Evolutionary conservation across 2,888 invertebrate species (phyloP), one percentile per base, ranked within the genome.

Genomic region (Diarsia dahlii): DNA sequence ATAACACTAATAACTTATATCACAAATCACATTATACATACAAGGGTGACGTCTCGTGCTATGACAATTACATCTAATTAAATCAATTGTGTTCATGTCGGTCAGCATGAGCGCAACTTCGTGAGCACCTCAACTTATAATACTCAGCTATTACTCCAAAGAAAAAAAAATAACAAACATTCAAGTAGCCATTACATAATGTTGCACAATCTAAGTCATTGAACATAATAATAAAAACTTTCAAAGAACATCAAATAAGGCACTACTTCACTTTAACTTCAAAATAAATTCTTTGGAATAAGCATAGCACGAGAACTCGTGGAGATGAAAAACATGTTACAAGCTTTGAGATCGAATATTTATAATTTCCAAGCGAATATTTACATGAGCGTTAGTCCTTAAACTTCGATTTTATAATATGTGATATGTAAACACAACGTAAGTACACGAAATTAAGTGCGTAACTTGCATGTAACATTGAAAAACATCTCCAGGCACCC

Each of bases 1-100:
- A 92, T 93, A 92, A 90, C 91, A 90, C 91, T 92, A 92, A 92
- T 91, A 93, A 94, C 91, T 93, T 94, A 94, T 94, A 96, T 95
- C 95, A 95, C 95, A 95, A 93, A 92, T 91, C 92, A 94, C 92
- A 93, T 90, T 91, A 91, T 92, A 93, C 90, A 92, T 87, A 92
- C 86, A 87, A 79, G 91, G 93, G 92, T 88, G 90, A 86, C 84
- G 91, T 91, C 91, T 90, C 91, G 82, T 89, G 90, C 89, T 88
- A 89, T 84, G 84, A 85, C 82, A 85, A 89, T 82, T 82, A 84
- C 70, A 80, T 69, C 79, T 79, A 84, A 70, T 76, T 77, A 73
- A 84, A 73, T 81, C 78, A 84, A 81, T 80, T 80, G 76, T 77
- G 78, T 71, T 71, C 71, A 78, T 76, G 62, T 72, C 58, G 64